A percentile compares a stretch with the other conserved stretches of the same genome.
Conservation (phyloP, 2,113 vertebrate genomes). For the Hyperopisus bebe region DNA sequence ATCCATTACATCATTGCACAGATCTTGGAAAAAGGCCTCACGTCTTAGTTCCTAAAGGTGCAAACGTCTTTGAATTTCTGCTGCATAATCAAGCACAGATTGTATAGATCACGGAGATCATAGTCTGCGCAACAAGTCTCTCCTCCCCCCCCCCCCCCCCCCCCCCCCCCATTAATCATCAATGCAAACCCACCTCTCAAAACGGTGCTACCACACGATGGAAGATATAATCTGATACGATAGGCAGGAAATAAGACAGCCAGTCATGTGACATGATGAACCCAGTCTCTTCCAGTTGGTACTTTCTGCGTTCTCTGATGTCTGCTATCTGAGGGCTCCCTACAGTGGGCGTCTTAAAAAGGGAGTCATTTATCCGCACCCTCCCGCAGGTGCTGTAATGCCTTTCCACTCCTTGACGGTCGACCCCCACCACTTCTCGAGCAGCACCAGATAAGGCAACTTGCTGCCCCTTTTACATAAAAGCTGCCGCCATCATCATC, state of each 20-base stretch:
- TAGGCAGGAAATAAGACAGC: not conserved
- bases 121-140: not conserved
- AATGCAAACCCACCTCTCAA: not conserved
- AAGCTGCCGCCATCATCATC: constrained; percentile 13
- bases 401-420: not conserved
- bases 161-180: not conserved
- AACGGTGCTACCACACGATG: not conserved
- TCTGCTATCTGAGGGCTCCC: not conserved
- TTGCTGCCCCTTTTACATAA: not conserved
- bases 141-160: not conserved
- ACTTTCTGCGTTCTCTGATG: not conserved
- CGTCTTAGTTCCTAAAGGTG: not conserved
- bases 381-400: not conserved
- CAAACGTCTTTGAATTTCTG: not conserved
- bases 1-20: not conserved
- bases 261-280: not conserved
- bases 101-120: not conserved
- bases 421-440: not conserved
- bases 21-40: not conserved
- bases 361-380: not conserved
- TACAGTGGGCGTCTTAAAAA: not conserved
- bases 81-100: not conserved
- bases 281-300: not conserved
- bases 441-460: constrained; percentile 7
- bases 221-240: not conserved